Evolutionary conservation across 2,113 vertebrate genomes (phyloP), one percentile per base, ranked within the genome.

Genomic region (Mirza zaza): DNA sequence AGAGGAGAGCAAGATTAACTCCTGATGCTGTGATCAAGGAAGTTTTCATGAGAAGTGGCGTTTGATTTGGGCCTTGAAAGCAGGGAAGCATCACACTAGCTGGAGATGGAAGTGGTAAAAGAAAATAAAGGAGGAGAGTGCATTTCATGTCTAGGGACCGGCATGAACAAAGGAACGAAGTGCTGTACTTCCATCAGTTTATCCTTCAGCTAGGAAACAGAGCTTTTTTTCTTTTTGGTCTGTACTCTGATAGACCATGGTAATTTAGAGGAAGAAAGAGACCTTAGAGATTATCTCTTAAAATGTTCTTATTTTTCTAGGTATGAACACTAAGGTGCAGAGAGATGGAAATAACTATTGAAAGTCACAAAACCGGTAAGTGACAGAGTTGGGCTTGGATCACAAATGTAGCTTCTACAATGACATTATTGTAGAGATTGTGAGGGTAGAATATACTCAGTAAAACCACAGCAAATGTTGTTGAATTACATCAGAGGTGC

Each of bases 51-150:
- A 87, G 61, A 94, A 95, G 81, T 90, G 76, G 81, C 65, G 76
- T 92, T 97, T 84, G 95, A 94, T 95, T 96, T 87, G 67, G 59
- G 83, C 80, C 85, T 96, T 97, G 77, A 97, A 97, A 96, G 91
- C 63, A 94, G 55, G 84, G 75, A 65, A 96, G 73, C 48, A 77
- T 97, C 90, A 90, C 90, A 81, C 76, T 71, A 87, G 52, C 57
- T 93, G 71, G 36, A 68, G 21, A 79, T 73, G 10, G 63, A 94
- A 94, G 73, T 91, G 65, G 5, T 32, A 71, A 80, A 84, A 91
- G 67, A 81, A 97, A 90, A 91, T 65, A 96, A 95, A 73, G 42
- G 48, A 68, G 9, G 52, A 84, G n/a, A 88, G n/a, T 18, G 1
- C 39, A 91, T 91, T 84, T 95, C 93, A 81, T 82, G 82, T 42